These are phyloP conservation scores for Daubentonia madagascariensis DNA, from an alignment of 2,113 vertebrate genomes.

Conservation along the genomic window DNA sequence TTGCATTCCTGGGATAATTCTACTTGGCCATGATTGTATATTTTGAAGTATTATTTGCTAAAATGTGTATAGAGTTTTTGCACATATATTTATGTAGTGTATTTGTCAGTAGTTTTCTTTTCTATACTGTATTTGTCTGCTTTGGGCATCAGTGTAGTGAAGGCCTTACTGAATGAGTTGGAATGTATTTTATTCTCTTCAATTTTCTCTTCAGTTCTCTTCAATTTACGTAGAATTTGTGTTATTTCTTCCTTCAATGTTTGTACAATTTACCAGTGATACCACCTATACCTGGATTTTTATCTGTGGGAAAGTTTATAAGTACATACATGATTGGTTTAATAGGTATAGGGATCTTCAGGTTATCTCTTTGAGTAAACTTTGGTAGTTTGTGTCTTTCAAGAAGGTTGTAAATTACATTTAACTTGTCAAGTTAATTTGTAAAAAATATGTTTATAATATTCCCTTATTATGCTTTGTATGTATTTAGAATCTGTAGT, in stretches of 20 bases:
- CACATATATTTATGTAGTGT: background rate
- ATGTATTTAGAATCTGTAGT: background rate
- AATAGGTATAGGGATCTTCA: background rate
- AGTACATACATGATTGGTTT: background rate
- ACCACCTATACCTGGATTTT: background rate
- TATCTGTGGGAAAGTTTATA: background rate
- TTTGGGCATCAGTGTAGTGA: background rate
- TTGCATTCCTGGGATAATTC: background rate
- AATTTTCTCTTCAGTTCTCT: background rate
- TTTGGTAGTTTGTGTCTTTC: background rate
- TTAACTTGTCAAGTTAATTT: background rate
- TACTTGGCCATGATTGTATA: background rate
- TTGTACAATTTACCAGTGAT: background rate
- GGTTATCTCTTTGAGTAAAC: background rate
- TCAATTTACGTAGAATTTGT: background rate
- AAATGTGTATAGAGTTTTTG: background rate
- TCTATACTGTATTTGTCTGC: background rate
- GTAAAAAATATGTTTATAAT: background rate
- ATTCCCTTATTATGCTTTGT: background rate
- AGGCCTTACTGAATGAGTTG: background rate
- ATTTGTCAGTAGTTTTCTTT: background rate
- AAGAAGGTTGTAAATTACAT: background rate
- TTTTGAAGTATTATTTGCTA: background rate
- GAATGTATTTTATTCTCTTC: background rate
- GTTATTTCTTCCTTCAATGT: background rate